Evolutionary conservation across 2,113 vertebrate species (phyloP).

Genomic region (Atrichornis clamosus): DNA sequence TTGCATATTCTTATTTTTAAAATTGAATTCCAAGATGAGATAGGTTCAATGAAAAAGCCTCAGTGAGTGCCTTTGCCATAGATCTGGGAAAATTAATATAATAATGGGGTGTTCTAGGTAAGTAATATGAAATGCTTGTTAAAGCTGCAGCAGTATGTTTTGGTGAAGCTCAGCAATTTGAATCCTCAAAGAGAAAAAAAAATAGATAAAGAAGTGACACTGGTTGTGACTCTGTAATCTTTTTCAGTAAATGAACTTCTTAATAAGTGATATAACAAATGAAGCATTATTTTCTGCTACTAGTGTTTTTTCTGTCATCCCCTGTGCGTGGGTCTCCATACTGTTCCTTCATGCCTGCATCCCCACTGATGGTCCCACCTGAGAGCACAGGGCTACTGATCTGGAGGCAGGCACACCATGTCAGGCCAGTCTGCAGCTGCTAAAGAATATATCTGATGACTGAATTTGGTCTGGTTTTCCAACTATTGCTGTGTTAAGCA

Average conservation of each 20-base stretch:
- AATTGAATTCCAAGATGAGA: neutral
- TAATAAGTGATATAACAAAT: neutral
- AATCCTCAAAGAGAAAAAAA: neutral
- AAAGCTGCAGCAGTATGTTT: neutral
- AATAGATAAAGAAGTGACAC: neutral
- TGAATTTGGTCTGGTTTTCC: neutral
- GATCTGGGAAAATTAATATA: neutral
- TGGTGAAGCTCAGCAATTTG: neutral
- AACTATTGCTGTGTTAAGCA: neutral
- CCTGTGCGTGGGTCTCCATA: neutral
- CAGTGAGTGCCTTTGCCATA: neutral
- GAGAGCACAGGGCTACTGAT: neutral
- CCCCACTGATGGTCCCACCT: neutral
- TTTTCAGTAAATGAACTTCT: neutral
- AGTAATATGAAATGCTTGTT: neutral
- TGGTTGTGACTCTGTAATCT: neutral
- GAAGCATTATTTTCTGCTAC: neutral
- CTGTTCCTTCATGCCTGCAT: neutral
- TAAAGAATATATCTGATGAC: neutral
- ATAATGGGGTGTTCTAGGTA: neutral
- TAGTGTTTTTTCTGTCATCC: neutral
- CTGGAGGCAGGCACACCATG: neutral
- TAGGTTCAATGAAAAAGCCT: neutral
- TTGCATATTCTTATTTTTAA: neutral
- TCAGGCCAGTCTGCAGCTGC: neutral